These are phyloP conservation scores for Meteorus sp. DNA, from an alignment of 1,140 invertebrate species.

Conservation along the genomic window DNA sequence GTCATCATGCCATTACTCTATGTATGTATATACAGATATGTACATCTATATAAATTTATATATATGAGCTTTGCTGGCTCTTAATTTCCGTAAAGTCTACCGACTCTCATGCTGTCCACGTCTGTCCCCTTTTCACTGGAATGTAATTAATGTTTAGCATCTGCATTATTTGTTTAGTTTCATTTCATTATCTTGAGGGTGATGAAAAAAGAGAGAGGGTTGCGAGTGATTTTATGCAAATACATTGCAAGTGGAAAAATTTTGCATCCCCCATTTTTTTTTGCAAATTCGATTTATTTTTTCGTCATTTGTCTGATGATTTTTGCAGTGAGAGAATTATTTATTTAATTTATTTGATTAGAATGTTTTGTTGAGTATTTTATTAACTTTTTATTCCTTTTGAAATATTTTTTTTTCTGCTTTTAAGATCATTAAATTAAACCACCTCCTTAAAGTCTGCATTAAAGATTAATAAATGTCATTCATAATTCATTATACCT, in stretches of 20 bases:
- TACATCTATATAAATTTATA: too few relatives aligned
- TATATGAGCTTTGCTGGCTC: too few relatives aligned
- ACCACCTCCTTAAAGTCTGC: conserved; percentile 27
- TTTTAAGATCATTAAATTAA: conserved; percentile 30
- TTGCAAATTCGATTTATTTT: conserved; percentile 17
- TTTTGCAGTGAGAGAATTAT: too few relatives aligned
- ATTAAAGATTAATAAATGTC: conserved; percentile 47
- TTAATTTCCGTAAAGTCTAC: too few relatives aligned
- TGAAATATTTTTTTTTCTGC: conserved; percentile 20
- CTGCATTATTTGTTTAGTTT: conserved; percentile 57
- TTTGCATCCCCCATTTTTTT: conserved; percentile 20
- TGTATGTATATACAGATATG: too few relatives aligned
- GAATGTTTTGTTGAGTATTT: too few relatives aligned
- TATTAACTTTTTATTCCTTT: conserved; percentile 26
- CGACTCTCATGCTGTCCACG: too few relatives aligned
- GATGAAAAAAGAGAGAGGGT: neutral
- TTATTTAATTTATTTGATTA: too few relatives aligned
- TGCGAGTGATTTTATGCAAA: conserved; percentile 54
- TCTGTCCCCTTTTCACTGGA: conserved; percentile 36
- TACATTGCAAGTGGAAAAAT: conserved; percentile 31
- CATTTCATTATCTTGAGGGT: conserved; percentile 54
- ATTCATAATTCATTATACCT: conserved; percentile 53
- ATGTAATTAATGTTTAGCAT: conserved; percentile 56
- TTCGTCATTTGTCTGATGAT: conserved; percentile 21
- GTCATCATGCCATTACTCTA: too few relatives aligned